A percentile compares a stretch with the other conserved stretches of the same genome.
phyloP scores from a whole-genome alignment of 2,888 invertebrate species.

The Pyrgus malvae region DNA sequence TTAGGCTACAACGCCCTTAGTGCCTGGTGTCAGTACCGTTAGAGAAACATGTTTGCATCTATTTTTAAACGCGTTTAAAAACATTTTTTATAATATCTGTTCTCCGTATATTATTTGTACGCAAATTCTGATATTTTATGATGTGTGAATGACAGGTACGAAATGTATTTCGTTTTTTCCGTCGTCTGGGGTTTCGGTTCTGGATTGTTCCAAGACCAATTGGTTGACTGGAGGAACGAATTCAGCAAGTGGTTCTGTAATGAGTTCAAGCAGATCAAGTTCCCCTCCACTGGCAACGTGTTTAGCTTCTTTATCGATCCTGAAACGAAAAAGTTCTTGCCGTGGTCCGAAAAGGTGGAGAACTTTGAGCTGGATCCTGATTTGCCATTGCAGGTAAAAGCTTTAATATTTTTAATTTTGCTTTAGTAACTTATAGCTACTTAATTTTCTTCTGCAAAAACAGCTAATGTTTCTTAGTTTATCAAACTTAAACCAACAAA shows the following conservation, averaged over 20 bases:
- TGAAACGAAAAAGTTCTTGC: constrained; percentile 91
- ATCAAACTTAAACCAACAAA: no score
- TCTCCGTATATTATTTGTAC: no score
- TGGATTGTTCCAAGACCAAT: constrained; percentile 93
- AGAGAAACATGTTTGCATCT: no score
- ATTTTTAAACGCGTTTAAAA: no score
- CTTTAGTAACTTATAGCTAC: no score
- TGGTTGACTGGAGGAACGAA: constrained; percentile 95
- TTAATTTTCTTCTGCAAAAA: no score
- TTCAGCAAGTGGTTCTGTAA: constrained; percentile 97
- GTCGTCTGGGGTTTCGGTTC: constrained; percentile 97
- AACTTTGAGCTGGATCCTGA: constrained; percentile 92
- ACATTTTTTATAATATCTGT: no score
- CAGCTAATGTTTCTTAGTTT: no score
- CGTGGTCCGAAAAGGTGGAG: constrained; percentile 92
- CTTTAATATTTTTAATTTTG: background rate
- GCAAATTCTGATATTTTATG: no score
- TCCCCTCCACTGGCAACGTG: constrained; percentile 91
- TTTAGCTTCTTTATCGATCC: constrained; percentile 95
- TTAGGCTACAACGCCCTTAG: no score
- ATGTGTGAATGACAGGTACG: constrained; percentile 84
- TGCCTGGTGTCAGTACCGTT: no score
- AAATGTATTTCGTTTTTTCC: constrained; percentile 95
- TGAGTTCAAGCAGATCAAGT: constrained; percentile 95
- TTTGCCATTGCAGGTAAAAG: constrained; percentile 89